These are phyloP conservation scores for Xenopus petersii DNA, from an alignment of 2,797 vertebrate species.

Conservation along the genomic window DNA sequence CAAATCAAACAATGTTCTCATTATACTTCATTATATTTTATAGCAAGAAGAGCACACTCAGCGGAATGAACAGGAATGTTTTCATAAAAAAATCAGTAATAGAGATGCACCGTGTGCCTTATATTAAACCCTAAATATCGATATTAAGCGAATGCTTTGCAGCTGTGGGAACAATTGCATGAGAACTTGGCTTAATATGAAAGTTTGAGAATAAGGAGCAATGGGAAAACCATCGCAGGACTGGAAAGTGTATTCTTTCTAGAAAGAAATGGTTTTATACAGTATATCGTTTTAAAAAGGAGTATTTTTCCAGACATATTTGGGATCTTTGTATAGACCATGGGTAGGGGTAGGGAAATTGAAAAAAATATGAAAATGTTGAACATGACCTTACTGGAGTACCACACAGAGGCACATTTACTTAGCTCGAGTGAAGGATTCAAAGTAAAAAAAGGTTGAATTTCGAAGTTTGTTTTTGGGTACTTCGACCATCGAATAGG, in stretches of 20 bases:
- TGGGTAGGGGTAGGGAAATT: too few species aligned
- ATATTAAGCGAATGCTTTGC: neutral
- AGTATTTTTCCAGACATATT: too few species aligned
- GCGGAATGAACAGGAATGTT: neutral
- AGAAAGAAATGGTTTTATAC: neutral
- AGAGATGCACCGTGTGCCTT: constrained; percentile 11
- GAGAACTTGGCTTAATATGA: neutral
- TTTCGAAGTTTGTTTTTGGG: too few species aligned
- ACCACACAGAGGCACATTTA: too few species aligned
- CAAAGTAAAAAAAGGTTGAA: too few species aligned
- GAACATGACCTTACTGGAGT: too few species aligned
- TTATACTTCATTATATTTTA: constrained; percentile 19
- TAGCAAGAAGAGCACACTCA: constrained; percentile 16
- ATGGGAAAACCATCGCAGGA: constrained; percentile 7
- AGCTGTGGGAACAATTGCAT: constrained; percentile 19
- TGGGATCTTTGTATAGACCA: too few species aligned
- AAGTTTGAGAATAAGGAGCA: neutral
- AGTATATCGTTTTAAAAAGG: neutral
- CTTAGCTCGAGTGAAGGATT: too few species aligned
- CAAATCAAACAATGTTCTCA: constrained; percentile 37
- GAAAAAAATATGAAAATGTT: too few species aligned
- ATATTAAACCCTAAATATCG: constrained; percentile 6
- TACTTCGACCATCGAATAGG: too few species aligned
- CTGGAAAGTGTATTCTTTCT: neutral
- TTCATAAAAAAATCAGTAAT: constrained; percentile 6